phyloP scores from a whole-genome alignment of 30 jellyfish, hydroid and myxozoan species.

The Aurelia sp. region DNA sequence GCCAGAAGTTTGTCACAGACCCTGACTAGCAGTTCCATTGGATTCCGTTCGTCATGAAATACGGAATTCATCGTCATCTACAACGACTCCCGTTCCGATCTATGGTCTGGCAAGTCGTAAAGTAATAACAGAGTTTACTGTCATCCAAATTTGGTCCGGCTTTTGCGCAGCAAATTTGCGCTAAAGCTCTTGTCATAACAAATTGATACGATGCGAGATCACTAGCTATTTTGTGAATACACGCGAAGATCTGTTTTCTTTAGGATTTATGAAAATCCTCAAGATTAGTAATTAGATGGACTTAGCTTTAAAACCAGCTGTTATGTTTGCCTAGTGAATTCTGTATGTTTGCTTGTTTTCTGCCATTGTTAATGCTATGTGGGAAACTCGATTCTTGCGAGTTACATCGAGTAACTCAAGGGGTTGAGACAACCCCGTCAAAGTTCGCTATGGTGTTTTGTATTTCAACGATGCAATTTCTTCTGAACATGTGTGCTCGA shows the following conservation, averaged over 20 bases:
- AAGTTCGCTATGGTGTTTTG: too few relatives aligned
- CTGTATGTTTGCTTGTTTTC: neutral
- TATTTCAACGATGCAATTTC: too few relatives aligned
- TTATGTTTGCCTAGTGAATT: neutral
- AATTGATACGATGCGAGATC: slow-evolving; percentile 7
- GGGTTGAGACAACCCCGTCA: too few relatives aligned
- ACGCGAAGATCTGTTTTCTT: slow-evolving; percentile 41
- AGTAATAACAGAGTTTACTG: neutral
- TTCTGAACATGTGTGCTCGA: too few relatives aligned
- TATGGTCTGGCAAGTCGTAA: neutral
- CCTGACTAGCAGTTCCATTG: too few relatives aligned
- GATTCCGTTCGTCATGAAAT: too few relatives aligned
- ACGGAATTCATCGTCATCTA: too few relatives aligned
- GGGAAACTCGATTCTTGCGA: too few relatives aligned
- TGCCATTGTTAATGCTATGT: too few relatives aligned
- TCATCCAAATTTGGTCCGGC: slow-evolving; percentile 4
- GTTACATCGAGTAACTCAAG: too few relatives aligned
- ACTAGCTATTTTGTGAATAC: neutral
- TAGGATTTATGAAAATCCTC: slow-evolving; percentile 5
- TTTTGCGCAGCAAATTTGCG: neutral
- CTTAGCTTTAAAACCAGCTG: neutral
- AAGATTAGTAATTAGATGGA: neutral
- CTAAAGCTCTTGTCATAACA: neutral
- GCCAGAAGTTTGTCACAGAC: too few relatives aligned
- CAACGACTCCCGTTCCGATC: too few relatives aligned